Conservation (phyloP, 2,797 vertebrate genomes). For the Sylvia borin region DNA sequence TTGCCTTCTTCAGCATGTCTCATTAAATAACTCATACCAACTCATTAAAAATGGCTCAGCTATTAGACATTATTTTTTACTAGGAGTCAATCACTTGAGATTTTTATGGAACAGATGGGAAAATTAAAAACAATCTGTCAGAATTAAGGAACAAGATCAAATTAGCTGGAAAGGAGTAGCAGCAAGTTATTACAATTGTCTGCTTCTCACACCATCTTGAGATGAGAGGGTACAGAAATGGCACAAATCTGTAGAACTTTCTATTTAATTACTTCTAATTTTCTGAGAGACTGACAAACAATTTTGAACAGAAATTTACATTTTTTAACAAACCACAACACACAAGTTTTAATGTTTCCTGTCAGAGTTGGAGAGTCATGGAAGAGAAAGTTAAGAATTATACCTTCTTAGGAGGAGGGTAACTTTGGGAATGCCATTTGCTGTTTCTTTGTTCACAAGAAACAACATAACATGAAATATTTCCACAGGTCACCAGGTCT, state of each 20-base stretch:
- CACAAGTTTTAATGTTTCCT: neutral
- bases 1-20: slow-evolving; percentile 6
- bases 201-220: slow-evolving; percentile 73
- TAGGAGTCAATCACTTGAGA: slow-evolving; percentile 64
- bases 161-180: slow-evolving; percentile 72
- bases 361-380: neutral
- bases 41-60: slow-evolving; percentile 68
- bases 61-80: slow-evolving; percentile 68
- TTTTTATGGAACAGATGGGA: slow-evolving; percentile 75
- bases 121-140: slow-evolving; percentile 76
- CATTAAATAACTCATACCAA: slow-evolving; percentile 59
- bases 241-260: slow-evolving; percentile 63
- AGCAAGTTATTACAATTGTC: slow-evolving; percentile 72
- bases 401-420: neutral
- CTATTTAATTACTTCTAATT: slow-evolving; percentile 59
- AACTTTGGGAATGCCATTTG: neutral
- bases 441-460: neutral
- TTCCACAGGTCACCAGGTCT: neutral
- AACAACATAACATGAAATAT: neutral
- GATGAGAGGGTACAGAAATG: slow-evolving; percentile 63
- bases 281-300: slow-evolving; percentile 47
- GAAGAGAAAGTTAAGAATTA: neutral
- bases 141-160: slow-evolving; percentile 75
- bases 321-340: slow-evolving; percentile 34
- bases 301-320: slow-evolving; percentile 43